Conservation (phyloP, 2,113 vertebrate species). For the Elachura formosa region DNA sequence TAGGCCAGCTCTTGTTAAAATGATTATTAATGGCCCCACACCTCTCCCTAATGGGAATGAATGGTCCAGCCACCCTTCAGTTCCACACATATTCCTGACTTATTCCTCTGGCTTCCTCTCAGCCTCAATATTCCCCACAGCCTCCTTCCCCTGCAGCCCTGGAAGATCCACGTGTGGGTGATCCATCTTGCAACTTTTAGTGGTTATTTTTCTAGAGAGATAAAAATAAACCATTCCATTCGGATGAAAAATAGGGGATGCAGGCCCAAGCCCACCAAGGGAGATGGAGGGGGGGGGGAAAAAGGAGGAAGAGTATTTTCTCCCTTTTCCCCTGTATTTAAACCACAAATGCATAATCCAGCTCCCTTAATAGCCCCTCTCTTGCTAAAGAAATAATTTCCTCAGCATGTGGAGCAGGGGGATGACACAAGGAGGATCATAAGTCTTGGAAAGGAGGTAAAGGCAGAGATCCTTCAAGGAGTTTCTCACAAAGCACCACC, state of each 20-base stretch:
- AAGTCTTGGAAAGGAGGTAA: not conserved
- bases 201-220: not conserved
- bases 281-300: not conserved
- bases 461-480: not conserved
- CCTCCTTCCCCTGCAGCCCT: conserved; percentile 3
- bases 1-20: conserved; percentile 27
- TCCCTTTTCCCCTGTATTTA: not conserved
- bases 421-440: not conserved
- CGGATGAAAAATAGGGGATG: not conserved
- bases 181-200: conserved; percentile 23
- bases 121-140: not conserved
- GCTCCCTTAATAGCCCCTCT: not conserved
- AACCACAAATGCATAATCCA: not conserved
- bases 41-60: conserved; percentile 37
- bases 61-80: not conserved
- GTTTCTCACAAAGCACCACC: rapidly evolving
- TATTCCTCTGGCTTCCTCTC: not conserved
- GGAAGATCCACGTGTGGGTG: not conserved
- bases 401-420: not conserved
- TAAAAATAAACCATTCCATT: not conserved
- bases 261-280: not conserved
- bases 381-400: not conserved
- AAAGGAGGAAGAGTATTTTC: not conserved
- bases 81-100: not conserved
- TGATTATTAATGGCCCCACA: conserved; percentile 39